Conservation (phyloP, 2,888 invertebrate genomes). For the Zaprionus bogoriensis region DNA sequence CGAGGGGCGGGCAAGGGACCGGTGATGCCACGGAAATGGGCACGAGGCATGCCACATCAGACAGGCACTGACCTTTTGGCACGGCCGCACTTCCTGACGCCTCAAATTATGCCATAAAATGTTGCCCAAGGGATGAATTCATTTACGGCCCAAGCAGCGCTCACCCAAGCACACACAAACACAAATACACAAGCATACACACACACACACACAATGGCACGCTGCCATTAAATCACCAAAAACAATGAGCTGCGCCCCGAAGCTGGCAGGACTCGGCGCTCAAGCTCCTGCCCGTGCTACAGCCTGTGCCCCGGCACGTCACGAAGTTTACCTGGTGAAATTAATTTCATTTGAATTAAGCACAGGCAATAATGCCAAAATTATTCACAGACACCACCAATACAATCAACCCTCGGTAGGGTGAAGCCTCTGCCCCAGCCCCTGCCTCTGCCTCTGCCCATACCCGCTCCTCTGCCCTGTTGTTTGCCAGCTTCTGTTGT, state of each 20-base stretch:
- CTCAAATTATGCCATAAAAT: slow-evolving; percentile 77
- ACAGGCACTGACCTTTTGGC: slow-evolving; percentile 65
- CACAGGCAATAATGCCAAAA: slow-evolving; percentile 75
- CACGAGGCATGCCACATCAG: slow-evolving; percentile 62
- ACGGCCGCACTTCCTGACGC: slow-evolving; percentile 71
- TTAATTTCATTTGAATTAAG: slow-evolving; percentile 77
- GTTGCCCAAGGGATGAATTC: slow-evolving; percentile 76
- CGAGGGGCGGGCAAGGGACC: background rate
- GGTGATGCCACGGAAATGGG: slow-evolving; percentile 29
- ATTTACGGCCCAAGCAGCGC: slow-evolving; percentile 53
- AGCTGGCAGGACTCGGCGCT: slow-evolving; percentile 11
- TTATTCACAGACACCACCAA: slow-evolving; percentile 76
- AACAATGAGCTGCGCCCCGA: slow-evolving; percentile 64
- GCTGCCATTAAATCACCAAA: slow-evolving; percentile 73
- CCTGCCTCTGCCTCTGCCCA: background rate
- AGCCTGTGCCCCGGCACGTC: slow-evolving; percentile 48
- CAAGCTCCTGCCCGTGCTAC: background rate
- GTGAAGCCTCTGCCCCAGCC: too few relatives aligned
- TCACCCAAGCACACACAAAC: slow-evolving; percentile 15
- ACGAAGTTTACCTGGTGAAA: slow-evolving; percentile 73
- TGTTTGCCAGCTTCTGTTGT: slow-evolving; percentile 55
- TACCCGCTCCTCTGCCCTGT: slow-evolving; percentile 12
- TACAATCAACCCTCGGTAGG: slow-evolving; percentile 45
- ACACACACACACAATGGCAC: slow-evolving; percentile 7
- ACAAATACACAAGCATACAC: slow-evolving; percentile 10